Conservation (phyloP, 1,140 invertebrate species). For the Araneus ventricosus region DNA sequence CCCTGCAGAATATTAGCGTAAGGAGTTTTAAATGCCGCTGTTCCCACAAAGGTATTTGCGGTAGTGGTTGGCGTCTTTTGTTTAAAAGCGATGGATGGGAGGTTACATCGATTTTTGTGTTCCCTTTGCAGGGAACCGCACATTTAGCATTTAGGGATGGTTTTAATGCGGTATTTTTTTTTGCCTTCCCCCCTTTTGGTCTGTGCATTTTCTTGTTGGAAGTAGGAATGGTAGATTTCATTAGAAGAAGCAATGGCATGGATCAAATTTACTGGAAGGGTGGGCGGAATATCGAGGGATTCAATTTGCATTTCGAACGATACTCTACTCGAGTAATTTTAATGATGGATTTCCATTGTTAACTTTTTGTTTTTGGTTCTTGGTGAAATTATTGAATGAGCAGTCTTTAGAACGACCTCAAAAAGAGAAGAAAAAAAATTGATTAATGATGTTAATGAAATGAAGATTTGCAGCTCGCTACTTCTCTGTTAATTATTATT, state of each 20-base stretch:
- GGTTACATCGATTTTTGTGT: slow-evolving; percentile 6
- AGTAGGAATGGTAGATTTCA: neutral
- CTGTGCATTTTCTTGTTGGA: neutral
- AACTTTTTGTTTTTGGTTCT: neutral
- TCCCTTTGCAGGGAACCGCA: neutral
- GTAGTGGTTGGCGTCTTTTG: slow-evolving; percentile 28
- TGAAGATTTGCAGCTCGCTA: neutral
- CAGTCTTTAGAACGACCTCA: neutral
- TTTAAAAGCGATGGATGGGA: slow-evolving; percentile 28
- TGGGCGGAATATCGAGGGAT: neutral
- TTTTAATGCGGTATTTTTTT: neutral
- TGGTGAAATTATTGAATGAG: neutral
- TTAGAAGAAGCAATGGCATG: neutral
- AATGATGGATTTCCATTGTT: slow-evolving; percentile 18
- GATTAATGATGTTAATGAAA: neutral
- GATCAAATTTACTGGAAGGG: neutral
- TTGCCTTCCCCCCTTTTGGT: too few relatives aligned
- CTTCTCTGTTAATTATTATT: slow-evolving; percentile 7
- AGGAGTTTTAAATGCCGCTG: slow-evolving; percentile 48
- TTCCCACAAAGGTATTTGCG: slow-evolving; percentile 51
- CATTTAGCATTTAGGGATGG: slow-evolving; percentile 9
- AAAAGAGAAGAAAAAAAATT: neutral
- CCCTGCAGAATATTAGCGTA: slow-evolving; percentile 29
- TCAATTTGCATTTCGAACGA: neutral
- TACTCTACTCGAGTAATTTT: neutral